phyloP scores from a whole-genome alignment of 2,797 vertebrate genomes.

The Allobates femoralis region DNA sequence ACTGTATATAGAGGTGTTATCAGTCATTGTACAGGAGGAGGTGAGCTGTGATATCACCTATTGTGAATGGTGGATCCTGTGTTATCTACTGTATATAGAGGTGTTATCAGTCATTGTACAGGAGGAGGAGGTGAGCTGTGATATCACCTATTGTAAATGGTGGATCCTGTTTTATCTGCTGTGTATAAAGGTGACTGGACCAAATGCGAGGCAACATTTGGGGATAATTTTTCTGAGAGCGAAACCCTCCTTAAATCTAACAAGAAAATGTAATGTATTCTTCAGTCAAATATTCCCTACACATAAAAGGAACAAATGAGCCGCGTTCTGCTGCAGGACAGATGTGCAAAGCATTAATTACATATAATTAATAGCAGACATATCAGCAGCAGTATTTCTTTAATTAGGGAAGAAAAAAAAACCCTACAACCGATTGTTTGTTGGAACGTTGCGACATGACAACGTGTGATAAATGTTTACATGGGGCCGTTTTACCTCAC shows the following conservation, averaged over 20 bases:
- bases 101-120: too few relatives aligned
- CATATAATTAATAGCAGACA: constrained; percentile 5
- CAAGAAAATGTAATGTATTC: neutral
- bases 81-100: too few relatives aligned
- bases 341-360: constrained; percentile 26
- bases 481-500: neutral
- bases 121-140: too few relatives aligned
- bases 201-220: too few relatives aligned
- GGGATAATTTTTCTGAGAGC: too few relatives aligned
- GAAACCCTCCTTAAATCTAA: neutral
- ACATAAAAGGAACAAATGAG: neutral
- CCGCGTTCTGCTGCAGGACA: neutral
- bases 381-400: neutral
- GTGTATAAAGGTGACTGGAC: too few relatives aligned
- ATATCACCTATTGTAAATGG: too few relatives aligned
- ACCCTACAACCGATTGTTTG: neutral
- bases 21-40: too few relatives aligned
- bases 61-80: too few relatives aligned
- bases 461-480: constrained; percentile 22
- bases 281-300: neutral
- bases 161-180: too few relatives aligned
- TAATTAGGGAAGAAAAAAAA: neutral
- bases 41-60: too few relatives aligned
- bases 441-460: neutral
- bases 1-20: too few relatives aligned